A percentile compares a stretch with the other conserved stretches of the same genome.
These are phyloP conservation scores for Penaeus vannamei DNA, from an alignment of 1,140 invertebrate species.

Conservation along the genomic window DNA sequence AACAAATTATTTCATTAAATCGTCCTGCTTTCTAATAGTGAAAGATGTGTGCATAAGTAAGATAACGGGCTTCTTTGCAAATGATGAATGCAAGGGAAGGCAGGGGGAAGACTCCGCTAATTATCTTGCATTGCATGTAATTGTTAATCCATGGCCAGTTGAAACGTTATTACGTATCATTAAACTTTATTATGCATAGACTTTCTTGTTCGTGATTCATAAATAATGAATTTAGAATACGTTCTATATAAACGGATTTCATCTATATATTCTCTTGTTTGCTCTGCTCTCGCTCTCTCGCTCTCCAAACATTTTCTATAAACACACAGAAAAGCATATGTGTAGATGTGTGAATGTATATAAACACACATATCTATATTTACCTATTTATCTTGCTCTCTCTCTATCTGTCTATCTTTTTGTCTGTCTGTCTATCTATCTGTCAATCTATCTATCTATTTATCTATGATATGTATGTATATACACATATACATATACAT, in stretches of 20 bases:
- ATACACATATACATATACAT: no score
- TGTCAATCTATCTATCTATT: neutral
- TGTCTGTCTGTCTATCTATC: slow-evolving; percentile 17
- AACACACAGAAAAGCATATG: neutral
- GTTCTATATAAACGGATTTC: no score
- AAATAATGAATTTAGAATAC: no score
- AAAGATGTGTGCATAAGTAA: no score
- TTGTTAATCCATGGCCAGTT: slow-evolving; percentile 49
- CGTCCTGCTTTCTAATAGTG: no score
- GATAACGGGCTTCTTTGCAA: no score
- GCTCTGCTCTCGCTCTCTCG: no score
- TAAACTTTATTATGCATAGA: neutral
- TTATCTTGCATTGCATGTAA: slow-evolving; percentile 51
- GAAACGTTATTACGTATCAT: slow-evolving; percentile 34
- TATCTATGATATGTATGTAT: no score
- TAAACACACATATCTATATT: neutral
- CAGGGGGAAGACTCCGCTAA: slow-evolving; percentile 7
- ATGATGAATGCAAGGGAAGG: neutral
- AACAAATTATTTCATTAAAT: no score
- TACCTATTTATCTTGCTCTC: neutral
- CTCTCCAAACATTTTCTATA: no score
- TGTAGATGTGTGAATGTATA: slow-evolving; percentile 4
- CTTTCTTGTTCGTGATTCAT: no score
- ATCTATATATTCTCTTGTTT: no score
- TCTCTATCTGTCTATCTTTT: neutral